Evolutionary conservation across 2,888 invertebrate species (phyloP).

Genomic region (Habroteleia sp.): DNA sequence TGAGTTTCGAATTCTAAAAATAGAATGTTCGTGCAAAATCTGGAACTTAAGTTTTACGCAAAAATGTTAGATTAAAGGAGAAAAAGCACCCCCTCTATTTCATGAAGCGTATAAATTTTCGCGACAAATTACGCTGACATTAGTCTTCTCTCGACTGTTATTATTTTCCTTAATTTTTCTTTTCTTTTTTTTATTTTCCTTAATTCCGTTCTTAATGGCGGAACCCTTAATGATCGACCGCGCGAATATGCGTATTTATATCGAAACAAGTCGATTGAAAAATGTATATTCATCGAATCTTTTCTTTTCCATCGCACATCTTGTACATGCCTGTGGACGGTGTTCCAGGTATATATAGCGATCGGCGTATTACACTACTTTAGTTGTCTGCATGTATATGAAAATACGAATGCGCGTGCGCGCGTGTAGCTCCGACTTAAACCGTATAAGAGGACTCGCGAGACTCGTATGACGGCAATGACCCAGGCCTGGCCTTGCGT

Average conservation of each 20-base stretch:
- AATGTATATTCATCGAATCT: slow-evolving; percentile 45
- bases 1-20: too few species aligned
- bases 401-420: slow-evolving; percentile 38
- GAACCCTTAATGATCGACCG: too few species aligned
- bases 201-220: too few species aligned
- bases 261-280: slow-evolving; percentile 48
- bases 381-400: slow-evolving; percentile 34
- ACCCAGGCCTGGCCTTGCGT: slow-evolving; percentile 74
- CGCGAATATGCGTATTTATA: slow-evolving; percentile 29
- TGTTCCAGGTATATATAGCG: slow-evolving; percentile 59
- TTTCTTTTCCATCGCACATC: slow-evolving; percentile 56
- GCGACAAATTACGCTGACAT: too few species aligned
- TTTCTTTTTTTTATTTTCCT: too few species aligned
- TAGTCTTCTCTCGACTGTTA: too few species aligned
- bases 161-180: too few species aligned
- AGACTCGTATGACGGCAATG: slow-evolving; percentile 75
- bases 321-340: slow-evolving; percentile 56
- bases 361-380: slow-evolving; percentile 61
- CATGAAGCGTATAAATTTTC: too few species aligned
- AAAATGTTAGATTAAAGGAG: too few species aligned
- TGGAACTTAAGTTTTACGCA: too few species aligned
- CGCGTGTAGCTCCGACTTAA: slow-evolving; percentile 44
- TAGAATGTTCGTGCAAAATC: too few species aligned
- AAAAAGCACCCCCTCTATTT: too few species aligned
- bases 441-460: slow-evolving; percentile 64